Evolutionary conservation across 2,113 vertebrate species (phyloP).

Genomic region (Dendropsophus ebraccatus): DNA sequence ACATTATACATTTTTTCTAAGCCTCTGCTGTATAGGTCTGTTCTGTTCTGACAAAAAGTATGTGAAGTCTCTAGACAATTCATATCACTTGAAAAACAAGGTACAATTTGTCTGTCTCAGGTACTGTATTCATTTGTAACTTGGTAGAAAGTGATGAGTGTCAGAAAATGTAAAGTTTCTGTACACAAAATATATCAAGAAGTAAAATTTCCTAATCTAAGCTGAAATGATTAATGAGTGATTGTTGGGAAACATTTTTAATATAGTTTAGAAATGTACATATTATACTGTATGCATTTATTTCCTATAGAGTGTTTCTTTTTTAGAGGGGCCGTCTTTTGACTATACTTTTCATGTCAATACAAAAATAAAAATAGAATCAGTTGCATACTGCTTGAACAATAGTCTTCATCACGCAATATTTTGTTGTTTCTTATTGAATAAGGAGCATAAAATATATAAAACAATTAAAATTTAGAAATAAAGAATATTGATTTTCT

Average conservation of each 20-base stretch:
- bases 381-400: too few relatives aligned
- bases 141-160: conserved; percentile 49
- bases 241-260: not conserved
- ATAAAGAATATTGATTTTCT: too few relatives aligned
- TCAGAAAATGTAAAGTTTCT: conserved; percentile 55
- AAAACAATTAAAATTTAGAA: too few relatives aligned
- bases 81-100: conserved; percentile 17
- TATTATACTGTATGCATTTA: not conserved
- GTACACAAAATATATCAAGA: not conserved
- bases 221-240: not conserved
- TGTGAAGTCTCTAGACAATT: conserved; percentile 13
- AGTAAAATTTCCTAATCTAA: not conserved
- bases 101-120: conserved; percentile 31
- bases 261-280: not conserved
- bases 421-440: too few relatives aligned
- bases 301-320: not conserved
- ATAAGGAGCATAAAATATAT: too few relatives aligned
- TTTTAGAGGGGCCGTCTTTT: too few relatives aligned
- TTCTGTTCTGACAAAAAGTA: conserved; percentile 54
- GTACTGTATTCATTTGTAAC: conserved; percentile 39
- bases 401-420: too few relatives aligned
- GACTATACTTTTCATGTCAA: not conserved
- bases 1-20: conserved; percentile 19
- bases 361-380: not conserved
- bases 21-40: conserved; percentile 18